A percentile compares a stretch with the other conserved stretches of the same genome.
phyloP scores from a whole-genome alignment of 2,797 vertebrate genomes.

The Simalia tracyae region DNA sequence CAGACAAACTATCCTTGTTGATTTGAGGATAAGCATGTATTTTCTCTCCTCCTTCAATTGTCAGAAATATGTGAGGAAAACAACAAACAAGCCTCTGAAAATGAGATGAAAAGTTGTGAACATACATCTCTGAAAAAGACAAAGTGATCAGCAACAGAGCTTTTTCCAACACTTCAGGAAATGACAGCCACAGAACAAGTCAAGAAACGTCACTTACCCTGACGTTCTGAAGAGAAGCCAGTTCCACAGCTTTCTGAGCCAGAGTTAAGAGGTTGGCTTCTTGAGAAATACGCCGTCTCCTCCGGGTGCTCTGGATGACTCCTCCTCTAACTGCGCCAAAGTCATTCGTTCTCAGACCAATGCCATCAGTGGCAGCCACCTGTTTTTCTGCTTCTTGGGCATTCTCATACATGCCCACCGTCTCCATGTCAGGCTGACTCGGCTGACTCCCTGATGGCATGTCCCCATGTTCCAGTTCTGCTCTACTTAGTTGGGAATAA shows the following conservation, averaged over 20 bases:
- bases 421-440: constrained; percentile 66
- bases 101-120: not conserved
- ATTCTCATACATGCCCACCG: constrained; percentile 66
- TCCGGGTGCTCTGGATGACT: constrained; percentile 90
- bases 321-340: constrained; percentile 75
- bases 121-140: not conserved
- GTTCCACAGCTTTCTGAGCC: constrained; percentile 93
- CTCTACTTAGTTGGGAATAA: constrained; percentile 53
- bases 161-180: not conserved
- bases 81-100: not conserved
- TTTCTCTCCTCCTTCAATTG: not conserved
- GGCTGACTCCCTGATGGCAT: constrained; percentile 67
- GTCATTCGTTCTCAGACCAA: constrained; percentile 61
- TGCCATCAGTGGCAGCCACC: constrained; percentile 52
- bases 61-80: not conserved
- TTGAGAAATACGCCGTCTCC: constrained; percentile 89
- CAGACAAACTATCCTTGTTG: not conserved
- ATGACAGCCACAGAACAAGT: no score
- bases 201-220: constrained; percentile 64
- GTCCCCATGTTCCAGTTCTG: constrained; percentile 78
- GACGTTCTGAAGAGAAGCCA: constrained; percentile 85
- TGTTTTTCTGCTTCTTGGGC: constrained; percentile 70
- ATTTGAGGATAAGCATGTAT: not conserved
- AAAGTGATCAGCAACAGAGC: not conserved
- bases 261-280: constrained; percentile 95